A percentile compares a stretch with the other conserved stretches of the same genome.
Conservation (phyloP, 1,140 invertebrate species). For the Drosophila santomea region DNA sequence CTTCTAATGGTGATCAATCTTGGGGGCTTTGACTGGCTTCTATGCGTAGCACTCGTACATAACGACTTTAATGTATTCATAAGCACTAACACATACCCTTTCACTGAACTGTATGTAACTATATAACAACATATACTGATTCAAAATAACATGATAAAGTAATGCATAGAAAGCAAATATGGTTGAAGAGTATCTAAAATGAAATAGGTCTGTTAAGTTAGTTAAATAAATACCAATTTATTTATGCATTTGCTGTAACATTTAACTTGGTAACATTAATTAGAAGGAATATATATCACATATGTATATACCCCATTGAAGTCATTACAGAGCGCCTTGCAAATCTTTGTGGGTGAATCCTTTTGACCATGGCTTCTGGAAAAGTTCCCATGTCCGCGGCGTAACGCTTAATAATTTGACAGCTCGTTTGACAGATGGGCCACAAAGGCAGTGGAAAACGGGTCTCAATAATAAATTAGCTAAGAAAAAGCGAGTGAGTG, state of each 20-base stretch:
- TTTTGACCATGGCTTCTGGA: conserved; percentile 22
- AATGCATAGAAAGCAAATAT: too few species aligned
- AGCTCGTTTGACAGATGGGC: conserved; percentile 74
- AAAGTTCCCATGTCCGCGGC: conserved; percentile 70
- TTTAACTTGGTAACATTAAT: too few species aligned
- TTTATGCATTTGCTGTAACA: too few species aligned
- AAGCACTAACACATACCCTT: neutral
- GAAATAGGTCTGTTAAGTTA: too few species aligned
- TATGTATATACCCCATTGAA: neutral
- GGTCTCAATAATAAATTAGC: conserved; percentile 74
- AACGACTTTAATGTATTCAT: neutral
- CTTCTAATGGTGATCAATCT: conserved; percentile 73
- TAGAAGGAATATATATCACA: too few species aligned
- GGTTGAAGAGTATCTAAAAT: too few species aligned
- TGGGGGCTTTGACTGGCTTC: conserved; percentile 51
- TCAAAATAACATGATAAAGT: too few species aligned
- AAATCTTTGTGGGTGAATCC: neutral
- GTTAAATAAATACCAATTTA: too few species aligned
- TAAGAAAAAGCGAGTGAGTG: conserved; percentile 41
- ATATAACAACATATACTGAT: too few species aligned
- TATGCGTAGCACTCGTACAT: neutral
- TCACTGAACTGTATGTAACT: too few species aligned
- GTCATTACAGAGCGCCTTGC: neutral
- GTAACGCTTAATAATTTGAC: conserved; percentile 78
- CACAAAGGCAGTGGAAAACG: conserved; percentile 10